Percentiles rank a stretch among this genome's conserved stretches.
Evolutionary conservation across 2,888 invertebrate genomes (phyloP).

Genomic region (Drosophila mercatorum): DNA sequence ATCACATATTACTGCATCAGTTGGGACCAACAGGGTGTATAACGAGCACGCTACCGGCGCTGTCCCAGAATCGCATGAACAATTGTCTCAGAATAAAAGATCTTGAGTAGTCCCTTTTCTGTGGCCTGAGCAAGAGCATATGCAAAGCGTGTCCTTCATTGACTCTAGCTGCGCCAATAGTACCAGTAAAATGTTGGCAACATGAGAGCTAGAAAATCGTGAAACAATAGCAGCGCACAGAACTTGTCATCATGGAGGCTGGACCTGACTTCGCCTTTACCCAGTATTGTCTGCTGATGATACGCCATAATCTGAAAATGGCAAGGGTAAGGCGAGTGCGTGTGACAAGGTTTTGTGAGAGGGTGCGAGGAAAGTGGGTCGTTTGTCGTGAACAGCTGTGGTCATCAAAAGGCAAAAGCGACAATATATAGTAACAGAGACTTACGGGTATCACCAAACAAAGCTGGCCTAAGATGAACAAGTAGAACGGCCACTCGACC

Average conservation of each 20-base stretch:
- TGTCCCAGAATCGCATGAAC: conserved; percentile 85
- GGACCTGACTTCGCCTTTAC: conserved; percentile 28
- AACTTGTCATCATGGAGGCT: conserved; percentile 48
- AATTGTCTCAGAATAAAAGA: conserved; percentile 43
- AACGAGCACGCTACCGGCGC: conserved; percentile 48
- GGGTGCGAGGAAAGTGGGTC: background rate
- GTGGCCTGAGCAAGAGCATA: background rate
- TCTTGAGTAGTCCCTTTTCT: conserved; percentile 24
- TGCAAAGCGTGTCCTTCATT: conserved; percentile 49
- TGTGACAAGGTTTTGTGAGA: background rate
- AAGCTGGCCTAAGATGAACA: conserved; percentile 29
- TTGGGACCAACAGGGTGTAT: conserved; percentile 74
- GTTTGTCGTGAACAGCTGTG: conserved; percentile 18
- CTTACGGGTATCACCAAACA: conserved; percentile 58
- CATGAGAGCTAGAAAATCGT: conserved; percentile 59
- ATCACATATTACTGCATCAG: conserved; percentile 75
- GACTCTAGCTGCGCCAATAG: conserved; percentile 33
- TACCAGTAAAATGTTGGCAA: conserved; percentile 38
- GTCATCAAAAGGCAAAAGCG: conserved; percentile 27
- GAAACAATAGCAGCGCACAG: conserved; percentile 59
- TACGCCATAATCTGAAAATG: conserved; percentile 62
- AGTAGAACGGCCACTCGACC: conserved; percentile 11
- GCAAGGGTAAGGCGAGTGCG: conserved; percentile 11
- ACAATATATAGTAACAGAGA: conserved; percentile 12
- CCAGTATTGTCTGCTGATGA: conserved; percentile 64